Conservation (phyloP, 1,140 invertebrate species). For the Drosophila murphyi region DNA sequence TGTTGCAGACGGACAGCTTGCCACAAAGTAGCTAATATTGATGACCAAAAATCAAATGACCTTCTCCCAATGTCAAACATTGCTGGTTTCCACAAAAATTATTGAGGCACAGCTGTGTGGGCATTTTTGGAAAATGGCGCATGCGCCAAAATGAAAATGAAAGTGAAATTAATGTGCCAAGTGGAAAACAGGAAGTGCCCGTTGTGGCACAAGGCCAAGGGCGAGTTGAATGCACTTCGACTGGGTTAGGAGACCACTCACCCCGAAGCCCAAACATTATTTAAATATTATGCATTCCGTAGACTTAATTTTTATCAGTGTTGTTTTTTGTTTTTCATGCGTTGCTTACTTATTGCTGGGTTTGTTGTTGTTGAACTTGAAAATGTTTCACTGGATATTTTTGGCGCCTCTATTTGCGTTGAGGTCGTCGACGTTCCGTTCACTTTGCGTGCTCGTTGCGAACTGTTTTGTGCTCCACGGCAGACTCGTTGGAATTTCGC, state of each 20-base stretch:
- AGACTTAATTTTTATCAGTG: conserved; percentile 17
- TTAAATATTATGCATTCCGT: background rate
- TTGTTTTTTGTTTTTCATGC: conserved; percentile 10
- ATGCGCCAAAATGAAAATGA: conserved; percentile 68
- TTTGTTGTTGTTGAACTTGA: conserved; percentile 41
- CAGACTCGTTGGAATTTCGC: conserved; percentile 65
- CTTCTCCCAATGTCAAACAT: conserved; percentile 75
- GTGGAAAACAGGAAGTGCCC: conserved; percentile 1
- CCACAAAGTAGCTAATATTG: conserved; percentile 1
- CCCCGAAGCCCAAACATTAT: background rate
- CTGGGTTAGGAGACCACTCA: conserved; percentile 5
- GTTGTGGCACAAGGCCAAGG: conserved; percentile 56
- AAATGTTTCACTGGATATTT: conserved; percentile 36
- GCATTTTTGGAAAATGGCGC: conserved; percentile 43
- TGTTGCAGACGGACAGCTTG: conserved; percentile 56
- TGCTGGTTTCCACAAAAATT: conserved; percentile 31
- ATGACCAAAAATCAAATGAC: conserved; percentile 46
- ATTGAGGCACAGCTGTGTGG: conserved; percentile 58
- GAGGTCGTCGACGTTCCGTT: conserved; percentile 76
- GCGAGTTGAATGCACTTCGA: conserved; percentile 73
- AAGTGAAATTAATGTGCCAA: conserved; percentile 50
- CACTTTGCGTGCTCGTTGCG: conserved; percentile 69
- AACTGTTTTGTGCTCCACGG: conserved; percentile 65
- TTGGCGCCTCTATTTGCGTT: conserved; percentile 48
- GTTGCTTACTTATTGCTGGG: conserved; percentile 57